A percentile compares a stretch with the other conserved stretches of the same genome.
Evolutionary conservation across 1,140 invertebrate species (phyloP).

Genomic region (Psix sp.): DNA sequence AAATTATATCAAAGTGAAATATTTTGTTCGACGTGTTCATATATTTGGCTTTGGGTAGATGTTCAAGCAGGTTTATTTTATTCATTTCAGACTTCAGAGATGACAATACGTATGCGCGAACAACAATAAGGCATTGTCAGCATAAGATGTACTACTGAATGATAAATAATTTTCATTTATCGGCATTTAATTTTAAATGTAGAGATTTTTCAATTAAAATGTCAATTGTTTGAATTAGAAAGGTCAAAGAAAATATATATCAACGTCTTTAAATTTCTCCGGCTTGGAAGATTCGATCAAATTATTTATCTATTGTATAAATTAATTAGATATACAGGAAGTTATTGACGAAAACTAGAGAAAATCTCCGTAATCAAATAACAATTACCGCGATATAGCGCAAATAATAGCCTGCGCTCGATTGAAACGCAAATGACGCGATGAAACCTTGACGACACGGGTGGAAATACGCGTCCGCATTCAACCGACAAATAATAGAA

Average conservation of each 20-base stretch:
- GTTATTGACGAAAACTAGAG: slow-evolving; percentile 5
- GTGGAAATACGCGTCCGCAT: slow-evolving; percentile 5
- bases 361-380: slow-evolving; percentile 19
- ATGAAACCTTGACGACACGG: slow-evolving; percentile 8
- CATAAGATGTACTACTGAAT: too few species aligned
- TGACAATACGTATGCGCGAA: background rate
- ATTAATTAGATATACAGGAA: slow-evolving; percentile 8
- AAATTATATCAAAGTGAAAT: slow-evolving; percentile 41
- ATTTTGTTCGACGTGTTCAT: slow-evolving; percentile 44
- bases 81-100: too few species aligned
- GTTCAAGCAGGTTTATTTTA: slow-evolving; percentile 18
- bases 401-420: slow-evolving; percentile 15
- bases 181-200: too few species aligned
- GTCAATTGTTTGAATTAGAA: too few species aligned
- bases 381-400: slow-evolving; percentile 30
- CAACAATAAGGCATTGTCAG: too few species aligned
- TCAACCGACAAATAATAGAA: slow-evolving; percentile 26
- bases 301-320: background rate
- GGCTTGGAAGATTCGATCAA: too few species aligned
- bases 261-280: too few species aligned
- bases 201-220: too few species aligned
- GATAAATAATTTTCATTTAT: too few species aligned
- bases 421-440: slow-evolving; percentile 37
- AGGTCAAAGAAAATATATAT: too few species aligned
- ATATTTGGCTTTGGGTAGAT: slow-evolving; percentile 26